Percentiles rank a stretch among this genome's conserved stretches.
Evolutionary conservation across 2,797 vertebrate genomes (phyloP).

Genomic region (Oreortyx pictus): DNA sequence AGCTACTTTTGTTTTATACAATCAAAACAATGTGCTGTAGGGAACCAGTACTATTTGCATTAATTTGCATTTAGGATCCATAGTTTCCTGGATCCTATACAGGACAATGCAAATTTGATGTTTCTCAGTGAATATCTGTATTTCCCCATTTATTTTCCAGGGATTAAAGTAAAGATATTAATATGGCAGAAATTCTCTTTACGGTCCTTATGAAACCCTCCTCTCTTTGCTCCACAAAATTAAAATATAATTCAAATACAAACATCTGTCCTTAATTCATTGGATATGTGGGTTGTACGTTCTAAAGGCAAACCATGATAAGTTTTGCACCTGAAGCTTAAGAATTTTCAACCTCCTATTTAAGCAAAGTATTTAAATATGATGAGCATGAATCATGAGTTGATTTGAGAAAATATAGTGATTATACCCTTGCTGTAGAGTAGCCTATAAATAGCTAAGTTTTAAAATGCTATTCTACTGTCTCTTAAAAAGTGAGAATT

Average conservation of each 20-base stretch:
- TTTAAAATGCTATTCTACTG: conserved; percentile 25
- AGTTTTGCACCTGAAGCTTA: not conserved
- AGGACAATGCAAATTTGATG: not conserved
- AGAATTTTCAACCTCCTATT: not conserved
- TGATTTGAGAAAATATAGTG: conserved; percentile 18
- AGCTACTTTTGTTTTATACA: not conserved
- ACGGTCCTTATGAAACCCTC: not conserved
- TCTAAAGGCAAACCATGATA: not conserved
- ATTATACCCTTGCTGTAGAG: conserved; percentile 21
- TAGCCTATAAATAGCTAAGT: conserved; percentile 17
- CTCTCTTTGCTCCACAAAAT: not conserved
- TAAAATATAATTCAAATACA: not conserved
- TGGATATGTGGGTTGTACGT: not conserved
- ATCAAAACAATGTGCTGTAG: not conserved
- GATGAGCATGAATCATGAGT: not conserved
- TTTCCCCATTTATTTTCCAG: not conserved
- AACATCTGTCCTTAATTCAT: not conserved
- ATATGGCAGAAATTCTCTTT: not conserved
- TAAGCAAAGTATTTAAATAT: not conserved
- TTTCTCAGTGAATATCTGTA: not conserved
- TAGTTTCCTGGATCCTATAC: not conserved
- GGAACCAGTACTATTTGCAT: not conserved
- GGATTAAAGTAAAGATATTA: not conserved
- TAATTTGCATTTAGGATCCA: not conserved
- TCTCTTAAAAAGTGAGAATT: conserved; percentile 21